Conservation (phyloP, 1,140 invertebrate genomes). For the Muscidifurax raptorellus region DNA sequence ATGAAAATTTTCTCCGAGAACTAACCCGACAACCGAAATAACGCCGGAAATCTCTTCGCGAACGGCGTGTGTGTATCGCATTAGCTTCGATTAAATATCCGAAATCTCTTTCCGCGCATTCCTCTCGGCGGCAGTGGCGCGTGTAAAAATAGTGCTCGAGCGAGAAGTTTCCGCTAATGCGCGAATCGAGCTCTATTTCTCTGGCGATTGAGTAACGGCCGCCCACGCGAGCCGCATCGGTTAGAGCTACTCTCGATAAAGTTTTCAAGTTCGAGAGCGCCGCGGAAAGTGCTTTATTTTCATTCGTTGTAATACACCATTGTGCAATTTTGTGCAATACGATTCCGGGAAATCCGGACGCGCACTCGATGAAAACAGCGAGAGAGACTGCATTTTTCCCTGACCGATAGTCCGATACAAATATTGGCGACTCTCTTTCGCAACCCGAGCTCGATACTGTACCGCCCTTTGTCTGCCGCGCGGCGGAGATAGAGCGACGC, state of each 20-base stretch:
- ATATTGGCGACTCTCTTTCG: neutral
- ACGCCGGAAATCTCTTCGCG: neutral
- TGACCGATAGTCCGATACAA: neutral
- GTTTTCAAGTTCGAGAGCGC: constrained; percentile 44
- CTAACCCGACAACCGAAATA: neutral
- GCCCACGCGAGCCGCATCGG: constrained; percentile 4
- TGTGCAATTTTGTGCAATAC: no score
- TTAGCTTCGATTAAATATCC: no score
- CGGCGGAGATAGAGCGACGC: neutral
- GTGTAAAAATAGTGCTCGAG: constrained; percentile 29
- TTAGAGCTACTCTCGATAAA: constrained; percentile 11
- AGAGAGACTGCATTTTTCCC: no score
- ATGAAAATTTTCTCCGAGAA: neutral
- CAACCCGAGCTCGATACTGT: neutral
- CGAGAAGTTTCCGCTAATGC: constrained; percentile 29
- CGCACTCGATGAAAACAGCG: no score
- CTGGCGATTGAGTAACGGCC: constrained; percentile 11
- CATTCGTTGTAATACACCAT: no score
- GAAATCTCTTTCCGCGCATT: neutral
- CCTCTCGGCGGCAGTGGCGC: neutral
- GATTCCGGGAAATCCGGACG: no score
- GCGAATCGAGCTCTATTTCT: neutral
- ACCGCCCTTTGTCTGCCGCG: constrained; percentile 30
- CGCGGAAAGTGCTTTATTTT: neutral
- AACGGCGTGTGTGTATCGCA: neutral